Evolutionary conservation across 2,888 invertebrate species (phyloP).

Genomic region (Caenorhabditis sp.): DNA sequence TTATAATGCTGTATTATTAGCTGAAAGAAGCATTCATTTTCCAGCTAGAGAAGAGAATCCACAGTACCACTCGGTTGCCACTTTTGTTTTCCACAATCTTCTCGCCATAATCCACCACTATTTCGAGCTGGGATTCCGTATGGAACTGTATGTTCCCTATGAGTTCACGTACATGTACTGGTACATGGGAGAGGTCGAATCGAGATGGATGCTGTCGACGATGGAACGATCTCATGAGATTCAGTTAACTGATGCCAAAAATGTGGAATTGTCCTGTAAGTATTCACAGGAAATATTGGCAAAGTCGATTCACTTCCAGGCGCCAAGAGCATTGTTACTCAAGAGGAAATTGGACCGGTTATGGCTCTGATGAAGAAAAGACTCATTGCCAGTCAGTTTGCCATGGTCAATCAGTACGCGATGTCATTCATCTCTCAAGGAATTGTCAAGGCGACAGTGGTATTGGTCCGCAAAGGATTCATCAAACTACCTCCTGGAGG

Average conservation of each 20-base stretch:
- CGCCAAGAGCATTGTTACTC: neutral
- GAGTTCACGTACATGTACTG: slow-evolving; percentile 97
- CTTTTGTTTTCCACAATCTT: slow-evolving; percentile 96
- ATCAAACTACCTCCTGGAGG: slow-evolving; percentile 60
- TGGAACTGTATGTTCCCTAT: slow-evolving; percentile 95
- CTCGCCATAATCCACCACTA: slow-evolving; percentile 94
- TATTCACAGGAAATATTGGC: no score
- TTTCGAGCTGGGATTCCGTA: slow-evolving; percentile 93
- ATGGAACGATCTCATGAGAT: slow-evolving; percentile 53
- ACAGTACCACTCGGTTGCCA: slow-evolving; percentile 83
- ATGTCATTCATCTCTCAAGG: slow-evolving; percentile 38
- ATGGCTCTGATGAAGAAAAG: neutral
- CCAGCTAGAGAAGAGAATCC: slow-evolving; percentile 26
- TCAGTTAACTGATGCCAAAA: neutral
- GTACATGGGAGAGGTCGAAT: slow-evolving; percentile 83
- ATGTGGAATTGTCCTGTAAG: neutral
- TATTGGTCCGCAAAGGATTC: slow-evolving; percentile 46
- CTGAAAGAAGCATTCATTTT: no score
- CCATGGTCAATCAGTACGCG: slow-evolving; percentile 21
- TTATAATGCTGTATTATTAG: no score
- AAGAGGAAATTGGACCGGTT: no score
- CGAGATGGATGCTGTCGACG: slow-evolving; percentile 58
- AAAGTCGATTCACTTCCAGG: no score
- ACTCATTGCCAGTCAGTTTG: neutral
- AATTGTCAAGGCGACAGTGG: slow-evolving; percentile 44